Evolutionary conservation across 2,888 invertebrate species (phyloP), one percentile per base, ranked within the genome.

Genomic region (Agapetus fuscipes): DNA sequence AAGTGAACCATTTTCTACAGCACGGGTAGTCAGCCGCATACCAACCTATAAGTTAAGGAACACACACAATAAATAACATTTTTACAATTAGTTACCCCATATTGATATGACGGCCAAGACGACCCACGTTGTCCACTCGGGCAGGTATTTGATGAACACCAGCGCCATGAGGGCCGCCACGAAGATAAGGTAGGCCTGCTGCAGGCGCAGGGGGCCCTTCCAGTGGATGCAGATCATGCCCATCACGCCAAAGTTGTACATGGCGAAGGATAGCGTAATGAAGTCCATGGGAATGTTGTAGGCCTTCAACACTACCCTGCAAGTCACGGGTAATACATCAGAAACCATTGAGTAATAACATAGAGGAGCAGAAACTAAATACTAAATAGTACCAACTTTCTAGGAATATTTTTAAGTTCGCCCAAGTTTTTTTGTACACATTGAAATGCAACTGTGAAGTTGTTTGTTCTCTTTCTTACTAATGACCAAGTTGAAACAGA

Each of bases 181-280:
- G 57, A 95, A 88, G 54, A 99, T 96, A 24, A 99, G 76, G 64
- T 98, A 99, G 0, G 89, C 93, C 61, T 91, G 90, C 58, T 98
- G 98, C 26, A 99, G 66, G 15, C 83, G 67, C 46, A 99, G 66
- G 0, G 99, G 98, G 0, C 96, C 97, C 60, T 91, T 88, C 97
- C 98, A 99, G 63, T 99, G 98, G 49, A 99, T 97, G 52, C 90
- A 89, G 48, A 97, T 83, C 93, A 99, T 96, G 15, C 98, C 98
- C 57, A 90, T 78, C 37, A 89, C 81, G 37, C 93, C 97, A 66
- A 97, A 96, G 66, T 99, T 99, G 95, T 97, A 97, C 76, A 97
- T 81, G 25, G 87, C 71, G 46, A 99, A 66, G 3, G 76, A 61
- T 31, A 95, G 70, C 2, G 95, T 93, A 48, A 94, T 81, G 57